Base-by-base conservation (phyloP, 2,113 vertebrate genomes). In the Chitala chitala region DNA sequence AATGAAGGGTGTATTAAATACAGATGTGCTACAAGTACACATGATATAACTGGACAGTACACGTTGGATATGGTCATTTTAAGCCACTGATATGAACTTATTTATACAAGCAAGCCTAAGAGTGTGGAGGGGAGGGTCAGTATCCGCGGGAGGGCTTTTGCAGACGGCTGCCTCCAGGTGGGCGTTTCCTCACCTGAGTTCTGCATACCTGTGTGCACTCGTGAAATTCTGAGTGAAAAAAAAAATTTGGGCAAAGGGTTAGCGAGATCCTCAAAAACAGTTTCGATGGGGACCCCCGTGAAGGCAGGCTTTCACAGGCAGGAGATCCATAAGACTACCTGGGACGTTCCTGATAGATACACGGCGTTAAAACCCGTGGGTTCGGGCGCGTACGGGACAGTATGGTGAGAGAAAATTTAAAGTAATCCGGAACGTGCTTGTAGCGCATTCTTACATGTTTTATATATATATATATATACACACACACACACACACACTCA, bases 361-460 rank as follows among this genome's bases (percentile, higher is more conserved):
- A 68, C 78, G 2, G 26, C 80, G 33, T 83, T 92, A 54, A 78
- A 65, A 36, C 12, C 89, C 0, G 51, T 92, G 2, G 91, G 91
- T 6, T 87, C 90, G 15, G 91, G 91, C 65, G 91, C 91, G 0
- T 92, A 92, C 80, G 91, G 90, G 46, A 91, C 88, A 5, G 91
- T 92, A 0, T 92, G 91, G 91, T 92, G 77, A 89, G 89, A 78
- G 51, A 38, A 73, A 2, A 2, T 29, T 12, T n/a, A 4, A 4
- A 9, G 5, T 29, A 22, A 59, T 31, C 24, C 7, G 1, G 46
- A 36, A 33, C 46, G 3, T 33, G 29, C n/a, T 44, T 15, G 40
- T 2, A 38, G 38, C 40, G n/a, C n/a, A n/a, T n/a, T n/a, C n/a
- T n/a, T n/a, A n/a, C n/a, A n/a, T n/a, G n/a, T n/a, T n/a, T n/a